These are phyloP conservation scores for Solea solea DNA, from an alignment of 2,113 vertebrate genomes.

Conservation along the genomic window DNA sequence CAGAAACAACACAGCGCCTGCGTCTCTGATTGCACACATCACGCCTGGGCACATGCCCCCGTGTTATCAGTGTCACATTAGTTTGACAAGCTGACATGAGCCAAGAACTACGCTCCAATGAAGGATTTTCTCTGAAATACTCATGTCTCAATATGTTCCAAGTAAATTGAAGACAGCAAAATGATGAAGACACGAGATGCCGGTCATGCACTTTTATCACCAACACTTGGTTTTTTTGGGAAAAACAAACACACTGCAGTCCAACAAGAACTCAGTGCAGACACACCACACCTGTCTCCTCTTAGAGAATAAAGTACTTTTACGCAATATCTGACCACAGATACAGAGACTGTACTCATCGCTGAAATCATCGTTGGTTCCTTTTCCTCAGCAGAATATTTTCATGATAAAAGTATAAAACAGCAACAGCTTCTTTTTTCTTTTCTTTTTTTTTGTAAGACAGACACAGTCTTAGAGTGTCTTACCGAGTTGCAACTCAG, in stretches of 20 bases:
- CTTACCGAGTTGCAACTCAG: background rate
- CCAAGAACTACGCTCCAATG: background rate
- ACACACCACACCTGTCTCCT: background rate
- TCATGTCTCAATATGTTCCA: background rate
- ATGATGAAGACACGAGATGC: too few species aligned
- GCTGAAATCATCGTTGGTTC: background rate
- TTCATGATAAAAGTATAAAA: background rate
- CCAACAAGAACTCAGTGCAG: background rate
- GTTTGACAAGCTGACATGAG: background rate
- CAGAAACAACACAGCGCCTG: background rate
- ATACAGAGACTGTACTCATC: background rate
- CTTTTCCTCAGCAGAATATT: background rate
- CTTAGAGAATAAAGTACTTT: background rate
- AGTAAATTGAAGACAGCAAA: background rate
- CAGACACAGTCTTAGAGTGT: too few species aligned
- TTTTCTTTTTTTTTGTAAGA: too few species aligned
- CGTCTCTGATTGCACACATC: background rate
- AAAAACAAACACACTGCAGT: background rate
- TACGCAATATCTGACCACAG: background rate
- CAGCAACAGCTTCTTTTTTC: background rate
- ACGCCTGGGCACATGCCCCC: background rate
- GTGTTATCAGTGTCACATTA: background rate
- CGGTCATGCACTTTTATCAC: too few species aligned
- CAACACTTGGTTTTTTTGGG: background rate
- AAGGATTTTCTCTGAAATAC: background rate